These are phyloP conservation scores for Rhaphigaster nebulosa DNA, from an alignment of 2,888 invertebrate genomes.

Conservation along the genomic window DNA sequence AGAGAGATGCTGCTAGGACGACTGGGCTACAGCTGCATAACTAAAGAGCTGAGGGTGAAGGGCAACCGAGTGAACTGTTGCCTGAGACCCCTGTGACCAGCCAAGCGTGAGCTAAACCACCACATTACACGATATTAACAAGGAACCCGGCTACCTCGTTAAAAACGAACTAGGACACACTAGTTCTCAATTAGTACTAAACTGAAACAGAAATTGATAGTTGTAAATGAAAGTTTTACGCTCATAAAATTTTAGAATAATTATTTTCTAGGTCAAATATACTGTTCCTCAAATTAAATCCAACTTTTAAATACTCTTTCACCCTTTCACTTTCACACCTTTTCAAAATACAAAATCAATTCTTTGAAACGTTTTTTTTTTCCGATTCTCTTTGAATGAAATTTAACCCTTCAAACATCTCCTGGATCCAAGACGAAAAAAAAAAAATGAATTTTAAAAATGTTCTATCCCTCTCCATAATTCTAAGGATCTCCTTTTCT, in stretches of 20 bases:
- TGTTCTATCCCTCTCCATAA: too few species aligned
- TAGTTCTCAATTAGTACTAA: neutral
- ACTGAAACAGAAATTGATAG: neutral
- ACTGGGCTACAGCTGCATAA: neutral
- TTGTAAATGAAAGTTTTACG: neutral
- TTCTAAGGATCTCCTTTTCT: too few species aligned
- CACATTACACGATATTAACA: neutral
- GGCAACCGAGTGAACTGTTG: constrained; percentile 1
- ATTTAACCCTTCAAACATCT: too few species aligned
- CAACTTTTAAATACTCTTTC: neutral
- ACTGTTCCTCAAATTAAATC: neutral
- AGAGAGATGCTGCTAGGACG: neutral
- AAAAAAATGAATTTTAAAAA: too few species aligned
- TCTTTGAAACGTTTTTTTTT: too few species aligned
- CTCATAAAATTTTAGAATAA: neutral
- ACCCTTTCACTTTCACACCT: neutral
- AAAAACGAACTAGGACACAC: neutral
- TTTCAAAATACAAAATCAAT: neutral
- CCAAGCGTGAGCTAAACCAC: neutral
- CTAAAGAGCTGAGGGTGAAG: neutral
- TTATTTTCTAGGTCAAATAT: neutral
- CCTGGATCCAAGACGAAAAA: too few species aligned
- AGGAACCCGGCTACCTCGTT: neutral
- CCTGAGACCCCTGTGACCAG: constrained; percentile 1
- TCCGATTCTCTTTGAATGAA: too few species aligned